Evolutionary conservation across 2,888 invertebrate genomes (phyloP), one percentile per base, ranked within the genome.

Genomic region (Lysandra coridon): DNA sequence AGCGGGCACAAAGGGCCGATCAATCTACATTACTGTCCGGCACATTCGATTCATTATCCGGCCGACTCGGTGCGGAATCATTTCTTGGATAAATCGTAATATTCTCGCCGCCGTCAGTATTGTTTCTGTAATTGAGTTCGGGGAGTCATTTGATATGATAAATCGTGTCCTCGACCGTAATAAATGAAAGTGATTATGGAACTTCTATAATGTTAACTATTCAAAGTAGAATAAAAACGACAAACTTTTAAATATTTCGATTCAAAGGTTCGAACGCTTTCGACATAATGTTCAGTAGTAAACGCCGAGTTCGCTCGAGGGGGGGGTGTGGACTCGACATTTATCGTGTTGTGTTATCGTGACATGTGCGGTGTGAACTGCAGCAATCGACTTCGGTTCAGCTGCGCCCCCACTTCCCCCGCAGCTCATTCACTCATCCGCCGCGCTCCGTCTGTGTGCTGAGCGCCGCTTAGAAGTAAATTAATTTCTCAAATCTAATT

Each of bases 51-150:
- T 69, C 37, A 69, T 69, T 69, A 69, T 37, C 17, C 33, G 10
- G 33, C 23, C 69, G 69, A 12, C 33, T 69, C 69, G 5, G 33
- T 37, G 30, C 69, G 69, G 69, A 6, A 69, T 69, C 14, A 69
- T 69, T 69, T 69, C 69, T 37, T 4, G 33, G 69, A 69, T 69
- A 69, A 69, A 69, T 37, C 69, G 30, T 69, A 69, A 69, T 37
- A 69, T 33, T 17, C 33, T 37, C 33, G 33, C 30, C 17, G 1
- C n/a, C 14, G 69, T 69, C 4, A 7, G 69, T 69, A 69, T 69
- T 33, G 30, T 30, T 64, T 33, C 69, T 69, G 69, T 69, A 69
- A 69, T 69, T 69, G 33, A 69, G 33, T 37, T 69, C 69, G 12
- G 14, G 33, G 33, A 37, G 30, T 30, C 23, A 64, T 64, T 30